Conservation (phyloP, 2,888 invertebrate genomes). For the Timandra comae region DNA sequence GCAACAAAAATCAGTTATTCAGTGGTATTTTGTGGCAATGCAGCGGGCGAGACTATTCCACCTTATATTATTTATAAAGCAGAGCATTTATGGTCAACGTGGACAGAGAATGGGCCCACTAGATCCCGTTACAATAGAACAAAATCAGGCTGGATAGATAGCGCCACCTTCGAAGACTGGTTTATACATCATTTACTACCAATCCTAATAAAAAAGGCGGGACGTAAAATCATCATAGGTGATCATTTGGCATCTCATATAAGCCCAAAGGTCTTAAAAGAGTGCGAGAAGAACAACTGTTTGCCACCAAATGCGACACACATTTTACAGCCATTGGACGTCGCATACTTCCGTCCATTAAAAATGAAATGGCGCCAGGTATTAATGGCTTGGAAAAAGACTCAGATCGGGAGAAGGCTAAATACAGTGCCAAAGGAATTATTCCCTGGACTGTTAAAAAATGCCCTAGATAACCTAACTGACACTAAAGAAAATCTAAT, state of each 20-base stretch:
- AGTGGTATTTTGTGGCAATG: slow-evolving; percentile 2
- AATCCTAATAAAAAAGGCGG: slow-evolving; percentile 5
- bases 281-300: slow-evolving; percentile 11
- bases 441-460: background rate
- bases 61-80: slow-evolving; percentile 4
- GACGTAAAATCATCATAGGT: slow-evolving; percentile 9
- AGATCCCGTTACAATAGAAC: slow-evolving; percentile 6
- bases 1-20: slow-evolving; percentile 2
- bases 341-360: slow-evolving; percentile 18
- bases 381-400: slow-evolving; percentile 6
- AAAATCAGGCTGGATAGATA: slow-evolving; percentile 12
- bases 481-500: background rate
- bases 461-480: background rate
- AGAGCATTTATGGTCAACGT: slow-evolving; percentile 4
- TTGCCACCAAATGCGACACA: slow-evolving; percentile 19
- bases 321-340: slow-evolving; percentile 14
- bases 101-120: slow-evolving; percentile 2
- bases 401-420: slow-evolving; percentile 1
- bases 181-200: slow-evolving; percentile 8
- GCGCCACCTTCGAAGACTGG: slow-evolving; percentile 11
- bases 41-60: slow-evolving; percentile 1
- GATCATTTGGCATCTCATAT: slow-evolving; percentile 5
- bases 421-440: background rate
- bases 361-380: slow-evolving; percentile 21
- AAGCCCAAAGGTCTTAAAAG: slow-evolving; percentile 6